Percentiles rank a stretch among this genome's conserved stretches.
phyloP scores from a whole-genome alignment of 2,113 vertebrate species.

The Empidonax traillii region DNA sequence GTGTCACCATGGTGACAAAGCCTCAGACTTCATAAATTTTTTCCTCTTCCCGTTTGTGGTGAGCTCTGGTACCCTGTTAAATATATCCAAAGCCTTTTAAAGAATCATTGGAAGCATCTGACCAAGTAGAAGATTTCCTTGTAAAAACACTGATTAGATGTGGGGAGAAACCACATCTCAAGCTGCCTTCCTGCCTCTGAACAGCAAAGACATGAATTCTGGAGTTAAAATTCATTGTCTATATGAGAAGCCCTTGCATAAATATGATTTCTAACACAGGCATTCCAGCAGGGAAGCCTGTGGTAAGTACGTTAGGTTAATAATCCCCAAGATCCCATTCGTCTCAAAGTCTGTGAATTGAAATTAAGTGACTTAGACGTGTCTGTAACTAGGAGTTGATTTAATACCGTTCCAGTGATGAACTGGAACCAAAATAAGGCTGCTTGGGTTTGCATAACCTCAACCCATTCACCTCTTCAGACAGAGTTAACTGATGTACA shows the following conservation, averaged over 20 bases:
- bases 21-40: conserved; percentile 11
- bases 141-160: neutral
- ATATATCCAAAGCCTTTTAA: conserved; percentile 16
- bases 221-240: neutral
- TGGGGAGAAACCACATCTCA: conserved; percentile 8
- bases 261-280: neutral
- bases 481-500: neutral
- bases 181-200: conserved; percentile 12
- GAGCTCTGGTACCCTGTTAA: conserved; percentile 3
- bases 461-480: neutral
- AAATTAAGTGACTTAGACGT: neutral
- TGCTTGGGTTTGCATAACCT: neutral
- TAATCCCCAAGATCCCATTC: neutral
- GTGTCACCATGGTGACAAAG: conserved; percentile 39
- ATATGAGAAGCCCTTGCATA: neutral
- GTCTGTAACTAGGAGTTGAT: neutral
- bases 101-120: neutral
- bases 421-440: neutral
- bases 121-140: conserved; percentile 13
- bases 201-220: neutral
- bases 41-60: conserved; percentile 32
- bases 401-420: neutral
- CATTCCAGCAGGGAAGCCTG: neutral
- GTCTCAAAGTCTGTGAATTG: neutral
- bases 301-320: neutral